Conservation (phyloP, 2,888 invertebrate species). For the Rotaria sp. region DNA sequence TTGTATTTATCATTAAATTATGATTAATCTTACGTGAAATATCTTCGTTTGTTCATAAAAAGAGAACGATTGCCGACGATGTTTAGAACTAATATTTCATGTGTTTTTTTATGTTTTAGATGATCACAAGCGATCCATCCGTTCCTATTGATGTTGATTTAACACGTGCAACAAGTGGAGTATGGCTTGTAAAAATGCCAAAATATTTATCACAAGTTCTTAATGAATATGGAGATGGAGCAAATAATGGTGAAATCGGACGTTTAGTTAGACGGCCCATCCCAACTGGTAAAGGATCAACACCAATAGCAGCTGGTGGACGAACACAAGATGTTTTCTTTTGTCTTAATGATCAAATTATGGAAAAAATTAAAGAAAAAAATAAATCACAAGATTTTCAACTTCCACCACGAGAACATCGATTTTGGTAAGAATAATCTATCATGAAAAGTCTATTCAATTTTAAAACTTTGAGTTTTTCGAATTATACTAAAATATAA, state of each 20-base stretch:
- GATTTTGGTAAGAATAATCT: neutral
- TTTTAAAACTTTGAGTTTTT: too few relatives aligned
- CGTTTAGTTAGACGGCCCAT: neutral
- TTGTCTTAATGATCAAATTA: constrained; percentile 13
- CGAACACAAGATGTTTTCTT: neutral
- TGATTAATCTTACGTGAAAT: too few relatives aligned
- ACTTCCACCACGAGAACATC: constrained; percentile 11
- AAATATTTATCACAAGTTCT: constrained; percentile 24
- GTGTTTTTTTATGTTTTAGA: neutral
- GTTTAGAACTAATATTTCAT: too few relatives aligned
- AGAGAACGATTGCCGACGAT: too few relatives aligned
- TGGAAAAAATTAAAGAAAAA: neutral
- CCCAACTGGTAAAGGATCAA: neutral
- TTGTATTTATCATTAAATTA: too few relatives aligned
- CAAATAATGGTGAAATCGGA: neutral
- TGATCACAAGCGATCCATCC: neutral
- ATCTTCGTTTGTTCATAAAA: too few relatives aligned
- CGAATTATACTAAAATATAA: too few relatives aligned
- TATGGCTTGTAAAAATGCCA: constrained; percentile 29
- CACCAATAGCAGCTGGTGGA: too few relatives aligned
- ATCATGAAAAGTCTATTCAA: too few relatives aligned
- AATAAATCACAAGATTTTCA: neutral
- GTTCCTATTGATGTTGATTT: neutral
- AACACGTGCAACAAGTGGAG: neutral
- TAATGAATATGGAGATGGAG: neutral